Percentiles rank a stretch among this genome's conserved stretches.
Evolutionary conservation across 2,888 invertebrate genomes (phyloP).

Genomic region (Operophtera brumata): DNA sequence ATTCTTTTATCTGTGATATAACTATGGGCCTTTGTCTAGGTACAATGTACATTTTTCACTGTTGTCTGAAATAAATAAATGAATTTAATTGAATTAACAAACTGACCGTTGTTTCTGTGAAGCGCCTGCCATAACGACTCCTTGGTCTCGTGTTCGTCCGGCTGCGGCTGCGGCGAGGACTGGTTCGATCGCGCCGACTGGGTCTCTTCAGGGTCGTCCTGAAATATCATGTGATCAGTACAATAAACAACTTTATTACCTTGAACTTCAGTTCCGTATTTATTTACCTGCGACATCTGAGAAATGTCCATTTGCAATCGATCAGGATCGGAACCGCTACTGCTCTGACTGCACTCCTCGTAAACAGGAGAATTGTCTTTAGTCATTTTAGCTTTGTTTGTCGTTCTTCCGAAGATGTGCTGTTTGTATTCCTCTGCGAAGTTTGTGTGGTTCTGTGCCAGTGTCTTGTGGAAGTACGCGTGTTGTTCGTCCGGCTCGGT

Average conservation of each 20-base stretch:
- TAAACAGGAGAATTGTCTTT: conserved; percentile 77
- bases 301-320: conserved; percentile 86
- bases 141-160: conserved; percentile 72
- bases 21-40: too few relatives aligned
- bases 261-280: conserved; percentile 2
- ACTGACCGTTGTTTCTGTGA: conserved; percentile 77
- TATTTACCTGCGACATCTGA: conserved; percentile 73
- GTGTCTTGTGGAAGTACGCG: conserved; percentile 50
- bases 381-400: conserved; percentile 52
- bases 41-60: too few relatives aligned
- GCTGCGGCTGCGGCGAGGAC: conserved; percentile 68
- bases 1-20: too few relatives aligned
- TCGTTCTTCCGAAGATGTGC: conserved; percentile 56
- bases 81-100: too few relatives aligned
- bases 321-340: conserved; percentile 88
- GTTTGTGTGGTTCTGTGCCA: conserved; percentile 51
- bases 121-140: conserved; percentile 80
- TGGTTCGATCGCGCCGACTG: conserved; percentile 73
- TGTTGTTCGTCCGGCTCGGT: conserved; percentile 41
- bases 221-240: conserved; percentile 14
- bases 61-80: too few relatives aligned
- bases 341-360: conserved; percentile 83
- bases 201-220: conserved; percentile 77
- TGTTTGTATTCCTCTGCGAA: conserved; percentile 68
- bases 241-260: background rate